These are phyloP conservation scores for Apantesis nais DNA, from an alignment of 2,888 invertebrate species.

Conservation along the genomic window DNA sequence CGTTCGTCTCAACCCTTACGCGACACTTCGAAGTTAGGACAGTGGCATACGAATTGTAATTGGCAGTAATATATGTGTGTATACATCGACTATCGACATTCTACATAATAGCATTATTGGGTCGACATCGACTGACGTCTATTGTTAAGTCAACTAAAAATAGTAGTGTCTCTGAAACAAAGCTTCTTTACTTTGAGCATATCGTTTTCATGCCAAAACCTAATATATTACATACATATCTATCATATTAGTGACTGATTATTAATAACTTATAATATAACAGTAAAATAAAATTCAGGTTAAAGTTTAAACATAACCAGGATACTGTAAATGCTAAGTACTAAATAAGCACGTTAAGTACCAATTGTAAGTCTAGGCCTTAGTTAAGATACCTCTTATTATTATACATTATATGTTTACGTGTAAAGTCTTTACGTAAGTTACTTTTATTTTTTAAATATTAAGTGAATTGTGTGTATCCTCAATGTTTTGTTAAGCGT, in stretches of 20 bases:
- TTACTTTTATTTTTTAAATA: constrained; percentile 34
- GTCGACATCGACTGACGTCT: constrained; percentile 22
- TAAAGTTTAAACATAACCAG: too few species aligned
- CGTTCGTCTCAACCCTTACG: constrained; percentile 77
- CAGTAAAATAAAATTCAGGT: too few species aligned
- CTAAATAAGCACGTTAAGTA: background rate
- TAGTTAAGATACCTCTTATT: background rate
- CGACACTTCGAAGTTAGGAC: constrained; percentile 61
- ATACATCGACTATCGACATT: constrained; percentile 36
- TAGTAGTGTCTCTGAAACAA: background rate
- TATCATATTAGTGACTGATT: background rate
- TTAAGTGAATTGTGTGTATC: constrained; percentile 21
- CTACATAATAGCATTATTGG: constrained; percentile 27
- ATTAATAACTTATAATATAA: too few species aligned
- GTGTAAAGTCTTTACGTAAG: background rate
- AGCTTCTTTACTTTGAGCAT: background rate
- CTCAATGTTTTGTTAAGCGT: constrained; percentile 50
- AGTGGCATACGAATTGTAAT: constrained; percentile 36
- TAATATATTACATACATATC: background rate
- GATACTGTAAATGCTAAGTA: too few species aligned
- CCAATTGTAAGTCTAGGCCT: background rate
- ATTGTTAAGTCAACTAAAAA: constrained; percentile 14
- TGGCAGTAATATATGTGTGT: constrained; percentile 40
- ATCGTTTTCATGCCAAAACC: background rate
- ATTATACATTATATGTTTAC: background rate